These are phyloP conservation scores for Melanophora roralis DNA, from an alignment of 2,888 invertebrate species.

Conservation along the genomic window DNA sequence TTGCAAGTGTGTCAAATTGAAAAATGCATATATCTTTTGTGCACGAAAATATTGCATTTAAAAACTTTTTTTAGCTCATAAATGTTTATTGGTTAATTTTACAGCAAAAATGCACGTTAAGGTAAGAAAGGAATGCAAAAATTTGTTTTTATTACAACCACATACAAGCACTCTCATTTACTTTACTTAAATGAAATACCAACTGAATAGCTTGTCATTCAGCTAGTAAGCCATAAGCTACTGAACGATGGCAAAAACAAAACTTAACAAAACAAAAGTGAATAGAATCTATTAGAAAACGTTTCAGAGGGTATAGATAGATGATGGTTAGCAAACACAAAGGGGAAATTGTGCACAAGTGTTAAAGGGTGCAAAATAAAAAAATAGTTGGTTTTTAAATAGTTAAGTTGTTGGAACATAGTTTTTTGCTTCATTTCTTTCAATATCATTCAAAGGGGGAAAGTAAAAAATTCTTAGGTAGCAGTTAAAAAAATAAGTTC, in stretches of 20 bases:
- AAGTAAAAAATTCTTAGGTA: background rate
- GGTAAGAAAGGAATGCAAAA: conserved; percentile 29
- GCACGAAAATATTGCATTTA: conserved; percentile 20
- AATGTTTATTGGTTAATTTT: conserved; percentile 65
- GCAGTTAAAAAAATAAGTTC: conserved; percentile 8
- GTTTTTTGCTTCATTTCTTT: background rate
- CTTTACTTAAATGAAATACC: background rate
- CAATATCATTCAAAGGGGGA: background rate
- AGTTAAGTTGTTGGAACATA: conserved; percentile 20
- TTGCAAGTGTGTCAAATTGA: conserved; percentile 43
- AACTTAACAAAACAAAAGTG: background rate
- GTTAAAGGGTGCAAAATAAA: conserved; percentile 44
- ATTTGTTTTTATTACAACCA: background rate
- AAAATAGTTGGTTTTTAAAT: conserved; percentile 48
- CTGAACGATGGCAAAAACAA: background rate
- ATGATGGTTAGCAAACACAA: conserved; percentile 37
- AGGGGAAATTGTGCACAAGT: conserved; percentile 49
- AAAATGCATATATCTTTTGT: conserved; percentile 35
- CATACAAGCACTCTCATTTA: background rate
- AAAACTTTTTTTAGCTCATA: conserved; percentile 63
- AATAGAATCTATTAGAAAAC: too few relatives aligned
- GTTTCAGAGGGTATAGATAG: background rate
- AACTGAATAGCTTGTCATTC: background rate
- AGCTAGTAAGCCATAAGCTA: background rate
- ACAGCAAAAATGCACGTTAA: conserved; percentile 56